Evolutionary conservation across 2,888 invertebrate genomes (phyloP).

Genomic region (Rhingia rostrata): DNA sequence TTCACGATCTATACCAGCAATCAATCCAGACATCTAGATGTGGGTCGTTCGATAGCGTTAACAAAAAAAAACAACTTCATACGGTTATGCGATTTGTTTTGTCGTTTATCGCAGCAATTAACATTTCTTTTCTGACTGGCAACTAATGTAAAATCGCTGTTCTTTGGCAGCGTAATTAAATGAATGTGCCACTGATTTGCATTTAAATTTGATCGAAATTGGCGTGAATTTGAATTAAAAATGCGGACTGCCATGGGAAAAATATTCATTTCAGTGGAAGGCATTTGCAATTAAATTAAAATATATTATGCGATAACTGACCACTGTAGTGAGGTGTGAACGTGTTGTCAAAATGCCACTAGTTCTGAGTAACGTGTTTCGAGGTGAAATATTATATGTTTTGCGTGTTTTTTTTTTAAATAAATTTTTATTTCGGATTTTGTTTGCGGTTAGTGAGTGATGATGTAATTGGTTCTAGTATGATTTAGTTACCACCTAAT

Average conservation of each 20-base stretch:
- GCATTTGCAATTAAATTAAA: slow-evolving; percentile 57
- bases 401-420: neutral
- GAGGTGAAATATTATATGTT: slow-evolving; percentile 4
- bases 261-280: slow-evolving; percentile 55
- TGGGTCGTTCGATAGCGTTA: slow-evolving; percentile 24
- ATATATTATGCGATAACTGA: slow-evolving; percentile 41
- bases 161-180: slow-evolving; percentile 68
- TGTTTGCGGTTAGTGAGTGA: slow-evolving; percentile 19
- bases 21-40: slow-evolving; percentile 71
- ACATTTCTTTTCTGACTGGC: slow-evolving; percentile 65
- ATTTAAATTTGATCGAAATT: slow-evolving; percentile 67
- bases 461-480: neutral
- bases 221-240: slow-evolving; percentile 59
- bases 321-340: slow-evolving; percentile 52
- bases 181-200: slow-evolving; percentile 74
- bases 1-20: slow-evolving; percentile 41
- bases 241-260: slow-evolving; percentile 67
- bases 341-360: slow-evolving; percentile 50
- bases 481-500: too few relatives aligned
- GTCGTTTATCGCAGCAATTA: slow-evolving; percentile 70
- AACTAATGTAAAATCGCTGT: slow-evolving; percentile 74
- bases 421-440: neutral
- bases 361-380: slow-evolving; percentile 23
- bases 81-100: slow-evolving; percentile 65
- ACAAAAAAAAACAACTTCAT: slow-evolving; percentile 10